Conservation (phyloP, 2,888 invertebrate genomes). For the Lasioglossum pauxillum region DNA sequence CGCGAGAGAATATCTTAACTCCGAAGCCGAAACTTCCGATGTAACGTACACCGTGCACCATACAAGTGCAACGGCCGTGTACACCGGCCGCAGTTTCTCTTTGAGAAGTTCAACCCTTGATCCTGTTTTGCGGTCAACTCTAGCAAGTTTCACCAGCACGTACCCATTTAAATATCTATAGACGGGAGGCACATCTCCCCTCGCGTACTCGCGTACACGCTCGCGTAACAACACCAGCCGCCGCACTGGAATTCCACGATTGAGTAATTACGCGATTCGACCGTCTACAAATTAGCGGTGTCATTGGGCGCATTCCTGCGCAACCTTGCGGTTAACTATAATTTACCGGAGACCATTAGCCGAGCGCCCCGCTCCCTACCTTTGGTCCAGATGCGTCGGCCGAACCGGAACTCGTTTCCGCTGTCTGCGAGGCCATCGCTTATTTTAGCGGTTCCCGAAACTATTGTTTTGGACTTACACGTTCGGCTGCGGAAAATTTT, state of each 20-base stretch:
- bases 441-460: neutral
- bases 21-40: conserved; percentile 37
- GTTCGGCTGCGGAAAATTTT: neutral
- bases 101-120: conserved; percentile 65
- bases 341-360: conserved; percentile 34
- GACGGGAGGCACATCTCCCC: neutral
- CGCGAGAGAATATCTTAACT: conserved; percentile 49
- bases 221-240: conserved; percentile 38
- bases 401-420: neutral
- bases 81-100: conserved; percentile 36
- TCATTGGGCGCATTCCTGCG: conserved; percentile 29
- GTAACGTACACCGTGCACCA: conserved; percentile 38
- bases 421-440: neutral
- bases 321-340: conserved; percentile 28
- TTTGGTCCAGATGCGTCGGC: neutral
- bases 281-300: conserved; percentile 33
- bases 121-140: conserved; percentile 64
- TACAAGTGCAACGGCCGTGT: conserved; percentile 36
- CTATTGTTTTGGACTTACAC: neutral
- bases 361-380: neutral
- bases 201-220: neutral
- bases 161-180: conserved; percentile 64
- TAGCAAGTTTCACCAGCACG: conserved; percentile 56
- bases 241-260: conserved; percentile 50
- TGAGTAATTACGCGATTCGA: conserved; percentile 49